These are phyloP conservation scores for Cyclopterus lumpus DNA, from an alignment of 2,797 vertebrate genomes.

Conservation along the genomic window DNA sequence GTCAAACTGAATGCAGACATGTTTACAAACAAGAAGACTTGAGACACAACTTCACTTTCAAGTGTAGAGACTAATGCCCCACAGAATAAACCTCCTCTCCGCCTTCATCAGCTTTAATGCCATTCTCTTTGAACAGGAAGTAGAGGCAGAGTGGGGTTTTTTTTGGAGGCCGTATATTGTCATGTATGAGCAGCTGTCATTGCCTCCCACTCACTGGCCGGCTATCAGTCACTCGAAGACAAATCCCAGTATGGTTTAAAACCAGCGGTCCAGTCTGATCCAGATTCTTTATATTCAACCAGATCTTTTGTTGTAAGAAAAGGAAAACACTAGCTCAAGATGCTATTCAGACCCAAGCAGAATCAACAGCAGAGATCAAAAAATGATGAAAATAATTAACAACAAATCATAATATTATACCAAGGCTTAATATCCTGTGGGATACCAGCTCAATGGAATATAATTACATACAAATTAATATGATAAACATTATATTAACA, in stretches of 20 bases:
- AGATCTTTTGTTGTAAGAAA: background rate
- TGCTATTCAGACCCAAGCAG: background rate
- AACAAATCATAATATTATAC: background rate
- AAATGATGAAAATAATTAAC: background rate
- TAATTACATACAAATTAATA: background rate
- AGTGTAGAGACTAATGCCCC: constrained; percentile 50
- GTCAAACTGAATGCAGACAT: constrained; percentile 33
- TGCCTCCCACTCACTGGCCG: constrained; percentile 42
- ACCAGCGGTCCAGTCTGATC: background rate
- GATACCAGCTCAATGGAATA: background rate
- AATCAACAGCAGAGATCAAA: background rate
- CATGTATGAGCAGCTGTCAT: constrained; percentile 63
- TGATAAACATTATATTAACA: background rate
- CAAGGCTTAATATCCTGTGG: background rate
- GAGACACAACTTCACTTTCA: constrained; percentile 42
- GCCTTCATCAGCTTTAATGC: constrained; percentile 74
- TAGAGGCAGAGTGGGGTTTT: constrained; percentile 24
- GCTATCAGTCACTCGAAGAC: constrained; percentile 12
- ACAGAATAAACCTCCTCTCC: constrained; percentile 58
- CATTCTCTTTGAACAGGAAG: constrained; percentile 78
- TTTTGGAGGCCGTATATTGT: constrained; percentile 63
- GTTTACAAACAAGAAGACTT: constrained; percentile 54
- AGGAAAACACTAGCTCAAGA: background rate
- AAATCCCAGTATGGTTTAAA: constrained; percentile 17
- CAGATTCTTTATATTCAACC: constrained; percentile 4